A percentile compares a stretch with the other conserved stretches of the same genome.
Conservation (phyloP, 2,113 vertebrate genomes). For the Cephalopholis sonnerati region DNA sequence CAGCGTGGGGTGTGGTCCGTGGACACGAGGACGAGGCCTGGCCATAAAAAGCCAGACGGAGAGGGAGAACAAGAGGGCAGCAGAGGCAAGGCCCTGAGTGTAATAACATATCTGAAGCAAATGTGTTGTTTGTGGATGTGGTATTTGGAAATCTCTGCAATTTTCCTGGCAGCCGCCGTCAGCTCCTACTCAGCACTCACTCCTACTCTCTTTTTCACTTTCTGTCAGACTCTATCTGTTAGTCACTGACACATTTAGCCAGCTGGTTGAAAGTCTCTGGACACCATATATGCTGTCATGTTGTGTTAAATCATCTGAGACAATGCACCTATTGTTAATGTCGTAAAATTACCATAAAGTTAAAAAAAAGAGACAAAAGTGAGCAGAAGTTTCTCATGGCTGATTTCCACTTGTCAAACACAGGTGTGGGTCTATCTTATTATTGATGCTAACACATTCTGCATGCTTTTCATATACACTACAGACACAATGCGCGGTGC, state of each 20-base stretch:
- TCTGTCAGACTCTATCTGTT: slow-evolving; percentile 34
- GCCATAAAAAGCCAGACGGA: slow-evolving; percentile 7
- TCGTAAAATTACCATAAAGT: not conserved
- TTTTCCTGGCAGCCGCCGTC: slow-evolving; percentile 77
- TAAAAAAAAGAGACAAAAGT: not conserved
- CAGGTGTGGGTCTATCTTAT: not conserved
- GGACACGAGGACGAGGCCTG: not conserved
- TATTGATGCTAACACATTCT: not conserved
- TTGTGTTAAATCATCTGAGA: slow-evolving; percentile 38
- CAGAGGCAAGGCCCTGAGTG: slow-evolving; percentile 38
- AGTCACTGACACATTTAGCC: slow-evolving; percentile 31
- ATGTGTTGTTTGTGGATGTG: slow-evolving; percentile 81
- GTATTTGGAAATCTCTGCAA: slow-evolving; percentile 76
- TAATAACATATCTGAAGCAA: slow-evolving; percentile 72
- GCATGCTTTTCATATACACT: not conserved
- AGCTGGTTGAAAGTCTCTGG: slow-evolving; percentile 19
- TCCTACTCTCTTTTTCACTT: slow-evolving; percentile 43
- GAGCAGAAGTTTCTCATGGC: not conserved
- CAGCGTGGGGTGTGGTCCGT: slow-evolving; percentile 36
- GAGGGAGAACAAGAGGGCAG: slow-evolving; percentile 15
- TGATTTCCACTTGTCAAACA: slow-evolving; percentile 16
- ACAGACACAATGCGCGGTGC: not conserved
- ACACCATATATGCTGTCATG: not conserved
- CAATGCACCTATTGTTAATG: not conserved
- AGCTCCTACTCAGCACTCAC: slow-evolving; percentile 46